Evolutionary conservation across 2,113 vertebrate genomes (phyloP), one percentile per base, ranked within the genome.

Genomic region (Pachypanchax playfairii): DNA sequence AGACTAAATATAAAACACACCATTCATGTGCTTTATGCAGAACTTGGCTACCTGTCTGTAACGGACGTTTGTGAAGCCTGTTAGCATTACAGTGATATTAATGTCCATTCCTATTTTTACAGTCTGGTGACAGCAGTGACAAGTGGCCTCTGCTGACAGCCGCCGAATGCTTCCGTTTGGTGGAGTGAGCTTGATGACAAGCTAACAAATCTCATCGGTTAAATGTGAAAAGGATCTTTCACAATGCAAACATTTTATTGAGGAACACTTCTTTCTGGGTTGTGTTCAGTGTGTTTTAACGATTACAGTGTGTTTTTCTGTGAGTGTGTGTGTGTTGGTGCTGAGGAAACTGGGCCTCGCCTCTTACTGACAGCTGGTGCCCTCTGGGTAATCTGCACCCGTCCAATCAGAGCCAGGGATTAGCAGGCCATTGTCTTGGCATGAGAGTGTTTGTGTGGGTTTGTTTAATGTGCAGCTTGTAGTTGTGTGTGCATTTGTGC

Each of bases 361-460:
- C 79, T 86, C 80, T 64, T 65, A 29, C 66, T 38, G 84, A 88
- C 87, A 90, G 87, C 89, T 90, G 89, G 89, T 87, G 83, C 82
- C 89, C 86, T 85, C 84, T 82, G 89, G 86, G 87, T 90, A 89
- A 90, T 89, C 87, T 88, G 70, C 62, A 39, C 51, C 46, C 56
- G 25, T 56, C 87, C 87, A 90, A 89, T 89, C 87, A 88, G 70
- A 65, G 46, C 49, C 77, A 21, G 75, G 84, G 86, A 87, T 89
- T 89, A 88, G 55, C 78, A 85, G 81, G 84, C 87, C 83, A 86
- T 88, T 90, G 88, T 90, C 71, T 85, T 86, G 82, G 88, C 84
- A 84, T 61, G 51, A 66, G 75, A 42, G 62, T 62, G 41, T 38
- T 48, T 22, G 54, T 44, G 60, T 56, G 38, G 28, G 67, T 69